phyloP scores from a whole-genome alignment of 2,113 vertebrate species.

The Fukomys damarensis region DNA sequence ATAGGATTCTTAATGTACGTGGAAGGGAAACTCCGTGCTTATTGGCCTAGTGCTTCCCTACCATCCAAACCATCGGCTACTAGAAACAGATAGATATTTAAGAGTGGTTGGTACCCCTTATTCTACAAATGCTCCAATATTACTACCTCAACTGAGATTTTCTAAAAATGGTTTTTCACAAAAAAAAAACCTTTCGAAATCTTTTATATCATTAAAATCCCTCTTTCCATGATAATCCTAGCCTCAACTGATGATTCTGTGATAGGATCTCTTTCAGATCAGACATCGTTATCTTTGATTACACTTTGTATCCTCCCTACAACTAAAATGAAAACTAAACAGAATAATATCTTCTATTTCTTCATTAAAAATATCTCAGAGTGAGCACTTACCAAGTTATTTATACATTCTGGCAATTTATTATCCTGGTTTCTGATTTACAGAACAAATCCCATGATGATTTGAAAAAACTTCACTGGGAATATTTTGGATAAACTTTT shows the following conservation, averaged over 20 bases:
- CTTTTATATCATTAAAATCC: background rate
- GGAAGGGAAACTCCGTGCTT: background rate
- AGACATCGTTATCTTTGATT: background rate
- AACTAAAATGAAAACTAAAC: background rate
- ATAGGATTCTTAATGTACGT: background rate
- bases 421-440: background rate
- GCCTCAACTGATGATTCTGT: background rate
- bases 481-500: background rate
- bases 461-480: background rate
- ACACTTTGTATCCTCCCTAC: background rate
- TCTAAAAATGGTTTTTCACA: background rate
- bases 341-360: background rate
- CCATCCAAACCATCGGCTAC: too few relatives aligned
- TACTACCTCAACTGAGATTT: background rate
- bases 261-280: background rate
- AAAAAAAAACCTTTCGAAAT: background rate
- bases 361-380: background rate
- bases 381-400: background rate
- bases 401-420: background rate
- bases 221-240: background rate
- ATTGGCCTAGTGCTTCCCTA: background rate
- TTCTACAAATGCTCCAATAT: background rate
- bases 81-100: background rate
- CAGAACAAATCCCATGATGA: background rate
- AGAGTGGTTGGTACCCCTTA: background rate